Conservation (phyloP, 2,113 vertebrate genomes). For the Pterocles gutturalis region DNA sequence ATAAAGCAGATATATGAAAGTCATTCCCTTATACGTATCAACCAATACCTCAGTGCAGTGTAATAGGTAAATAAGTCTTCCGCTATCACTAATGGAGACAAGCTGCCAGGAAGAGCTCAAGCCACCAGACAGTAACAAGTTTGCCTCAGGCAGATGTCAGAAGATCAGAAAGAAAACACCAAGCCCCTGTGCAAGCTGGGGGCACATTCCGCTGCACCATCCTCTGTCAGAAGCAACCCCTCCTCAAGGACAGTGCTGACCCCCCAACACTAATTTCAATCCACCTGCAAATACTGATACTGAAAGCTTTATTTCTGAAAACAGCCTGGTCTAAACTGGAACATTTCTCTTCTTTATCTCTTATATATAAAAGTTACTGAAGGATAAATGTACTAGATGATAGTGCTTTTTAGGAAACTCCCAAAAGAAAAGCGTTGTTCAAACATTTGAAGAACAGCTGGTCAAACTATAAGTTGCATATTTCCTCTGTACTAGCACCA, state of each 20-base stretch:
- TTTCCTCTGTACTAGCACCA: background rate
- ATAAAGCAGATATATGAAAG: background rate
- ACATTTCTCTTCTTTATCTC: background rate
- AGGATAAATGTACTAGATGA: background rate
- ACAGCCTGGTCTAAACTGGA: background rate
- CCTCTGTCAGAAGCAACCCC: background rate
- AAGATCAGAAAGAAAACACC: background rate
- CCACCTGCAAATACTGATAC: background rate
- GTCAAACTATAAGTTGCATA: background rate
- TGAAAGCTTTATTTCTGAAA: background rate
- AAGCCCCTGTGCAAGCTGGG: background rate
- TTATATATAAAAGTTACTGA: background rate
- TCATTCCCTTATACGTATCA: background rate
- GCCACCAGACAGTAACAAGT: background rate
- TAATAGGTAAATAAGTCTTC: background rate
- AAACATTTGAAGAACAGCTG: background rate
- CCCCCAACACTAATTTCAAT: background rate
- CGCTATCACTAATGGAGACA: background rate
- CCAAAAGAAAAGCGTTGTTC: background rate
- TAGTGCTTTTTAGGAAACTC: background rate
- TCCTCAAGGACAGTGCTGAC: background rate
- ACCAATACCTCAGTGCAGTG: background rate
- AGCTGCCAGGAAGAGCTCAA: background rate
- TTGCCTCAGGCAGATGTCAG: background rate
- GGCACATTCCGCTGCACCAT: background rate